These are phyloP conservation scores for Drosophila heteroneura DNA, from an alignment of 2,888 invertebrate species.

Conservation along the genomic window DNA sequence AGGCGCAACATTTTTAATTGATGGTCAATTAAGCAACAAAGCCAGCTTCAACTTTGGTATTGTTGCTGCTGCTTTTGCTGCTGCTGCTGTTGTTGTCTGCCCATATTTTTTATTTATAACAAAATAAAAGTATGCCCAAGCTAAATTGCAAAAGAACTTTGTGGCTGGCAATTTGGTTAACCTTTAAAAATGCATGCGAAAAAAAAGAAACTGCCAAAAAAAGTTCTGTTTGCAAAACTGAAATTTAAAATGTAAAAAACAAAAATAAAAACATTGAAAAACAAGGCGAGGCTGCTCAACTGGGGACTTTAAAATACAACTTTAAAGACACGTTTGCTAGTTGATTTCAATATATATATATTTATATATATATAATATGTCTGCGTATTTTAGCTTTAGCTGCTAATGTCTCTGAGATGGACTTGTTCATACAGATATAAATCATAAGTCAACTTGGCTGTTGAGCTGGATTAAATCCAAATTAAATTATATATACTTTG, in stretches of 20 bases:
- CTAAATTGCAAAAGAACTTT: background rate
- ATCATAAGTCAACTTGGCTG: too few relatives aligned
- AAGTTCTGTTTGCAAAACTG: background rate
- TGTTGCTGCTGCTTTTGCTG: background rate
- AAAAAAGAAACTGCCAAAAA: background rate
- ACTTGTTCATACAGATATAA: background rate
- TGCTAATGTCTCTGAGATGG: too few relatives aligned
- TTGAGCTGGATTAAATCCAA: too few relatives aligned
- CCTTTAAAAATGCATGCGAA: background rate
- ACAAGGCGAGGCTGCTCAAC: background rate
- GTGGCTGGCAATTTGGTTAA: background rate
- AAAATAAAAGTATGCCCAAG: background rate
- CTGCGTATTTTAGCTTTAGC: too few relatives aligned
- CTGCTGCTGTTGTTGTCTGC: background rate
- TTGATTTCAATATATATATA: background rate
- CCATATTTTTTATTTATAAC: background rate
- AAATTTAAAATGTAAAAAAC: background rate
- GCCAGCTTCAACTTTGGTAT: slow-evolving; percentile 27
- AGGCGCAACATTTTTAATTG: slow-evolving; percentile 78
- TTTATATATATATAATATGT: background rate
- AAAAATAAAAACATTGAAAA: background rate
- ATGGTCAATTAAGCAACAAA: slow-evolving; percentile 72
- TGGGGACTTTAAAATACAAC: background rate
- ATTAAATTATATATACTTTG: background rate
- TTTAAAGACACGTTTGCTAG: background rate